Evolutionary conservation across 2,888 invertebrate genomes (phyloP).

Genomic region (Metopia argyrocephala): DNA sequence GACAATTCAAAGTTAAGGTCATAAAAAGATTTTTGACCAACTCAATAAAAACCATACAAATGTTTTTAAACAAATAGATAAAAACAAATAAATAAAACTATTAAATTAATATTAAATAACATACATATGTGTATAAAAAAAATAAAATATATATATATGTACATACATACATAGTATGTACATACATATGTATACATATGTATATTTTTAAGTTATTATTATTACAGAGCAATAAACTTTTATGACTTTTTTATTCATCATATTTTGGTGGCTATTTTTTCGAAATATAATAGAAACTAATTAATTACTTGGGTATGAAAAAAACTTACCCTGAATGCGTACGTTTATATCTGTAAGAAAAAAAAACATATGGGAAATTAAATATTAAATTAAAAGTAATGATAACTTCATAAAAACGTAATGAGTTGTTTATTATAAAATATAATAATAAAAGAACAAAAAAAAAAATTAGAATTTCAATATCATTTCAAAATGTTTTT

Average conservation of each 20-base stretch:
- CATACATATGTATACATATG: too few relatives aligned
- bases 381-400: conserved; percentile 20
- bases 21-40: conserved; percentile 37
- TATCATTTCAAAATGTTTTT: too few relatives aligned
- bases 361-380: conserved; percentile 15
- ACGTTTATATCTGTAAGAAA: neutral
- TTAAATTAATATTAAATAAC: conserved; percentile 5
- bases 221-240: conserved; percentile 58
- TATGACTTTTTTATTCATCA: conserved; percentile 22
- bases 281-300: conserved; percentile 43
- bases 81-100: conserved; percentile 5
- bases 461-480: too few relatives aligned
- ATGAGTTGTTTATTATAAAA: neutral
- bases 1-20: conserved; percentile 67
- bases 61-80: neutral
- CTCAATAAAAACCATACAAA: neutral
- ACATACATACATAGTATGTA: too few relatives aligned
- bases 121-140: neutral
- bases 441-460: conserved; percentile 2
- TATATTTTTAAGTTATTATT: neutral
- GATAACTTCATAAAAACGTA: neutral
- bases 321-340: conserved; percentile 31
- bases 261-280: conserved; percentile 23
- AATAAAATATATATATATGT: neutral
- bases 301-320: conserved; percentile 46